phyloP scores from a whole-genome alignment of 2,113 vertebrate genomes.

The Sinocyclocheilus anophthalmus region DNA sequence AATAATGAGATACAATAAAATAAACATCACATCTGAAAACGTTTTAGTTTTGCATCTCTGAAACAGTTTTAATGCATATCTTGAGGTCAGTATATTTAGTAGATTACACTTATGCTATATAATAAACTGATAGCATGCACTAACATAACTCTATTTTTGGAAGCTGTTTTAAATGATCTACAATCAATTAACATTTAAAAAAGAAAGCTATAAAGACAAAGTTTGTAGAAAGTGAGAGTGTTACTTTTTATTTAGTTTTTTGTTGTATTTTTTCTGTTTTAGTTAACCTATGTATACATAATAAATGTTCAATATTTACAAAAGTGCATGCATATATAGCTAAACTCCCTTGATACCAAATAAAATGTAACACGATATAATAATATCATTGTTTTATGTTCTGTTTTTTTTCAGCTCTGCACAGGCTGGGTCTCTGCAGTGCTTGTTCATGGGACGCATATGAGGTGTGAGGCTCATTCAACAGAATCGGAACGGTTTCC shows the following conservation, averaged over 20 bases:
- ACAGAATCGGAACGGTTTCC: conserved; percentile 65
- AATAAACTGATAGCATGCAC: background rate
- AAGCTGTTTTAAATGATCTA: background rate
- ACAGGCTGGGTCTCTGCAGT: background rate
- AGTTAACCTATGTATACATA: background rate
- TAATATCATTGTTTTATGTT: background rate
- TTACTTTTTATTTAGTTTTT: too few species aligned
- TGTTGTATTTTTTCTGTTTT: too few species aligned
- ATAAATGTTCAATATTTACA: background rate
- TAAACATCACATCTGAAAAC: background rate
- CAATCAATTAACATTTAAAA: background rate
- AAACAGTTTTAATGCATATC: background rate
- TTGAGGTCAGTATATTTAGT: background rate
- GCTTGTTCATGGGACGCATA: conserved; percentile 26
- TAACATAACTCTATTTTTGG: background rate
- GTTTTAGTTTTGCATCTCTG: background rate
- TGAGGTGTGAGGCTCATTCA: conserved; percentile 59
- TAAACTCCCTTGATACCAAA: background rate
- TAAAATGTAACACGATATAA: background rate
- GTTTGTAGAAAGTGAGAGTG: too few species aligned
- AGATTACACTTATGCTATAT: background rate
- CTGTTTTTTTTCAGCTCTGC: background rate
- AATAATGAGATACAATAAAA: background rate
- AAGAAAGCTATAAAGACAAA: background rate
- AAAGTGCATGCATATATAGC: background rate